A percentile compares a stretch with the other conserved stretches of the same genome.
Conservation (phyloP, 1,140 invertebrate genomes). For the Ceratosolen solmsi region DNA sequence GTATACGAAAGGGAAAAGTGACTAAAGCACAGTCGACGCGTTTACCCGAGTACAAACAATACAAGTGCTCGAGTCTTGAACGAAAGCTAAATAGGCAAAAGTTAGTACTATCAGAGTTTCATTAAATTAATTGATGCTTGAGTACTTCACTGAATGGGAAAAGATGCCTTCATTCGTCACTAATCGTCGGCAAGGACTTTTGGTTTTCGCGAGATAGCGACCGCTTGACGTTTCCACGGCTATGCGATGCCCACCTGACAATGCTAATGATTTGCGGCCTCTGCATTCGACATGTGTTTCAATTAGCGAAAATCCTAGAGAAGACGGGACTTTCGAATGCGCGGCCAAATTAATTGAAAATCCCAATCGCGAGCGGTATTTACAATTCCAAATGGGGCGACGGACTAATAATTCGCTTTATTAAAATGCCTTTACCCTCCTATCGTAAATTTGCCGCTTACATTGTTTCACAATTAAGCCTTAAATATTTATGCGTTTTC, state of each 20-base stretch:
- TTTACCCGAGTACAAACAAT: background rate
- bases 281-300: conserved; percentile 22
- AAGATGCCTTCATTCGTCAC: conserved; percentile 1
- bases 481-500: conserved; percentile 21
- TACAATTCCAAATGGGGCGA: too few species aligned
- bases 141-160: background rate
- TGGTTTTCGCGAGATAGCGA: conserved; percentile 37
- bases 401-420: too few species aligned
- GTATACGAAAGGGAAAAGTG: background rate
- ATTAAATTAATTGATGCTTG: conserved; percentile 27
- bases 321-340: conserved; percentile 36
- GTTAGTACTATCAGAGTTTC: too few species aligned
- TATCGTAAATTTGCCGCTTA: too few species aligned
- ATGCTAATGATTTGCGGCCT: conserved; percentile 33
- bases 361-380: background rate
- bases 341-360: background rate
- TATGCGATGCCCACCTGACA: background rate
- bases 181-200: conserved; percentile 8
- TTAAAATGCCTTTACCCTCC: background rate
- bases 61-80: too few species aligned
- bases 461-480: background rate
- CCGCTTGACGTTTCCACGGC: conserved; percentile 35
- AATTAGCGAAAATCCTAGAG: conserved; percentile 31
- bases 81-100: too few species aligned
- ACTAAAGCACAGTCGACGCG: background rate